Percentiles rank a stretch among this genome's conserved stretches.
Conservation (phyloP, 2,888 invertebrate genomes). For the Bruchidius siliquastri region DNA sequence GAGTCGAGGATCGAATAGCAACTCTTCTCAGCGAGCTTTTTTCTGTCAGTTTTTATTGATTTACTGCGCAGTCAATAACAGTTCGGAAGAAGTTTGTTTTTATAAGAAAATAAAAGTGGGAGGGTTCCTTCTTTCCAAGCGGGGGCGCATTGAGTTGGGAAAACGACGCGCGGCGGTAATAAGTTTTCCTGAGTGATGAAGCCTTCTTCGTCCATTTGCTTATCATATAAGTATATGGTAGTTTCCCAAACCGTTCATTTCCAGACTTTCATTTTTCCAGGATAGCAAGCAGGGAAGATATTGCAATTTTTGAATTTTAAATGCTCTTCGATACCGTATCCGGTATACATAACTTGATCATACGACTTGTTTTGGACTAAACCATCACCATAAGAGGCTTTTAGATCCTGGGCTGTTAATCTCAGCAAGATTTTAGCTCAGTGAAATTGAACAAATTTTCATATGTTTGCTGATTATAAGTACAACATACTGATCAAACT, state of each 20-base stretch:
- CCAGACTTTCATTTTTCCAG: too few relatives aligned
- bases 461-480: too few relatives aligned
- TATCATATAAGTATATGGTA: not conserved
- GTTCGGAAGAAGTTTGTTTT: not conserved
- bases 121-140: not conserved
- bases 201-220: not conserved
- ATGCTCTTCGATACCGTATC: too few relatives aligned
- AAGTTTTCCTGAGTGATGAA: not conserved
- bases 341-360: too few relatives aligned
- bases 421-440: too few relatives aligned
- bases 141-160: not conserved
- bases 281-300: too few relatives aligned
- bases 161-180: not conserved
- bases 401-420: too few relatives aligned
- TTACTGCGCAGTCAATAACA: not conserved
- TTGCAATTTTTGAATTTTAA: too few relatives aligned
- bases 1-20: not conserved
- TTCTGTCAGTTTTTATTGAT: not conserved
- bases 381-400: too few relatives aligned
- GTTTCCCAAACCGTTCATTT: not conserved
- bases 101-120: not conserved
- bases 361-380: too few relatives aligned
- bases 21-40: not conserved
- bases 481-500: too few relatives aligned
- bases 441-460: too few relatives aligned